phyloP scores from a whole-genome alignment of 1,140 invertebrate species.

The Steinernema feltiae region DNA sequence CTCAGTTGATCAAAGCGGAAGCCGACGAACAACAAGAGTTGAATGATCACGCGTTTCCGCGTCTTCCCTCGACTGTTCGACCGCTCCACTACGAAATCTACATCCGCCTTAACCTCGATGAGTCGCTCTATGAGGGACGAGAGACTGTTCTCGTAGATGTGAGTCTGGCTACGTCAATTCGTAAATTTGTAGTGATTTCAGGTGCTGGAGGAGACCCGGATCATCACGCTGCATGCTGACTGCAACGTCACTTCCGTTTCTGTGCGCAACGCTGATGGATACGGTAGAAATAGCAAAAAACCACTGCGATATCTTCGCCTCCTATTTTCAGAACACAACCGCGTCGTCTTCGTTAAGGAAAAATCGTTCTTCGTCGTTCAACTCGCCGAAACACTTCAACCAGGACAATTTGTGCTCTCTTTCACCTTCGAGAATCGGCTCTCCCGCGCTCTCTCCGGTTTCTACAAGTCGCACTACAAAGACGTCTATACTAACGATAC shows the following conservation, averaged over 20 bases:
- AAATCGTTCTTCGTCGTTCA: conserved; percentile 27
- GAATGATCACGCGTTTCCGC: too few relatives aligned
- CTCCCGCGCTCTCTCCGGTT: conserved; percentile 62
- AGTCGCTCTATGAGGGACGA: background rate
- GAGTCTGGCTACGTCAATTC: background rate
- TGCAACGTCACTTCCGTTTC: too few relatives aligned
- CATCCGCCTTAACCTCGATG: background rate
- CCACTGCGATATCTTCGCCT: too few relatives aligned
- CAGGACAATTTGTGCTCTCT: background rate
- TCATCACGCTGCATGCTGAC: too few relatives aligned
- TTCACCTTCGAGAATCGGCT: conserved; percentile 59
- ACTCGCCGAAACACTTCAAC: background rate
- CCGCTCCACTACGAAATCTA: conserved; percentile 20
- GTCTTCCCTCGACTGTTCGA: too few relatives aligned
- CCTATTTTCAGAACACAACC: conserved; percentile 10
- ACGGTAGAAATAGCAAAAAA: too few relatives aligned
- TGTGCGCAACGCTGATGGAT: too few relatives aligned
- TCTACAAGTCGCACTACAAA: conserved; percentile 61
- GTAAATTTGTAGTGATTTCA: too few relatives aligned
- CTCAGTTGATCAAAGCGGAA: too few relatives aligned
- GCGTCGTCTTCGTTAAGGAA: conserved; percentile 10
- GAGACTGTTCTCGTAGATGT: background rate
- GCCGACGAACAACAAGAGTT: too few relatives aligned
- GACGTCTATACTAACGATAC: conserved; percentile 57
- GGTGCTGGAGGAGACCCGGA: too few relatives aligned